A percentile compares a stretch with the other conserved stretches of the same genome.
phyloP scores from a whole-genome alignment of 2,797 vertebrate genomes.

The Pipistrellus pygmaeus region DNA sequence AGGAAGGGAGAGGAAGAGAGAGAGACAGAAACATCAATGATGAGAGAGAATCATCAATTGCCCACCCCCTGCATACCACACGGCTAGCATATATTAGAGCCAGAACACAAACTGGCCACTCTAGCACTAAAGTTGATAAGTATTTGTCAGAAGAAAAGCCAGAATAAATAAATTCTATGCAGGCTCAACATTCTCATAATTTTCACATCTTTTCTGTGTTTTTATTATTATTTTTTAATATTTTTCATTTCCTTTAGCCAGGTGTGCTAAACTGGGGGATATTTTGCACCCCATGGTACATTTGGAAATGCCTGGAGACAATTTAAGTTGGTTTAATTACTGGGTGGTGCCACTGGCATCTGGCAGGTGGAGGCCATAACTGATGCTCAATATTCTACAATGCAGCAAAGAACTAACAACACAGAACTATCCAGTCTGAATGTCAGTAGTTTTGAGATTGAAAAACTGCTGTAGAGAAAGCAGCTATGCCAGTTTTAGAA shows the following conservation, averaged over 20 bases:
- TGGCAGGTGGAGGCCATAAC: background rate
- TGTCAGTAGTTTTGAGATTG: fast-evolving
- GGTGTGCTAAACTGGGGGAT: background rate
- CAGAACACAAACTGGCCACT: background rate
- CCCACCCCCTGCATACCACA: background rate
- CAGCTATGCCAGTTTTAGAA: background rate
- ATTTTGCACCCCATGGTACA: background rate
- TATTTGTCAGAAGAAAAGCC: background rate
- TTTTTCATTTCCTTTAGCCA: background rate
- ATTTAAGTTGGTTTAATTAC: background rate
- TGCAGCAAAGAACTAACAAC: background rate
- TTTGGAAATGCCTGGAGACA: background rate
- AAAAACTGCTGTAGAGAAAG: background rate
- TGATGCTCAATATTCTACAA: background rate
- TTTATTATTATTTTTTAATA: too few species aligned
- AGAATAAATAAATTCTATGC: background rate
- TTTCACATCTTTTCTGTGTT: background rate
- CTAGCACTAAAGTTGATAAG: background rate
- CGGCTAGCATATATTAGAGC: background rate
- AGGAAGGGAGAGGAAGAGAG: too few species aligned
- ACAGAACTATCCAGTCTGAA: background rate
- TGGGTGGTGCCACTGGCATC: background rate
- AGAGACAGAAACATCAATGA: too few species aligned
- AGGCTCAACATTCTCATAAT: background rate
- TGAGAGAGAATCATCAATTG: too few species aligned